Evolutionary conservation across 1,140 invertebrate genomes (phyloP).

Genomic region (Apis laboriosa): DNA sequence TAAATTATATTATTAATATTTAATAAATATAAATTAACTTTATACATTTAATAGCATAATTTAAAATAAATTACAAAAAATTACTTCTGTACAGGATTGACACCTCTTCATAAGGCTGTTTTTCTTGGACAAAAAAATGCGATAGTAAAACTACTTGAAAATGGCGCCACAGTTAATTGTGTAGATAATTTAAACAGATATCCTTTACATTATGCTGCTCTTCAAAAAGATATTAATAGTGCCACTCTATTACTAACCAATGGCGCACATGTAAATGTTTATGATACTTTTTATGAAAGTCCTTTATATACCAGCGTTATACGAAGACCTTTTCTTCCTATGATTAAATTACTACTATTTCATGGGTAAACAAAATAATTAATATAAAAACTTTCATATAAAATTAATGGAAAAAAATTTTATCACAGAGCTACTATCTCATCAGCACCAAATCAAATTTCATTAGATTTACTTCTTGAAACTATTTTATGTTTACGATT

Average conservation of each 20-base stretch:
- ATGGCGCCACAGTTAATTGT: neutral
- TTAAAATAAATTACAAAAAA: neutral
- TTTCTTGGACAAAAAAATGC: neutral
- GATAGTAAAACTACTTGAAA: neutral
- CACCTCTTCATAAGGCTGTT: neutral
- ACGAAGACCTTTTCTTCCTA: neutral
- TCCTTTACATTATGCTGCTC: conserved; percentile 3
- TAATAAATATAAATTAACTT: too few relatives aligned
- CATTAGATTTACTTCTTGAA: conserved; percentile 1
- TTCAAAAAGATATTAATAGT: neutral
- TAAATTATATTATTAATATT: too few relatives aligned
- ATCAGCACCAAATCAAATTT: neutral
- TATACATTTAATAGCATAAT: neutral
- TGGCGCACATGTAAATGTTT: neutral
- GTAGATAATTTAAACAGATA: neutral
- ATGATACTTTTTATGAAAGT: neutral
- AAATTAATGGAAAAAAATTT: neutral
- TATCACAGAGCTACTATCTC: neutral
- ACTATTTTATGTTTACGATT: neutral
- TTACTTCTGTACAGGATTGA: neutral
- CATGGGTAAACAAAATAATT: neutral
- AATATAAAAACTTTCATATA: neutral
- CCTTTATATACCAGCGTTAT: conserved; percentile 2
- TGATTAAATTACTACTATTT: conserved; percentile 2
- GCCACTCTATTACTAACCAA: neutral